Base-by-base conservation (phyloP, 2,797 vertebrate species). In the Galago senegalensis region DNA sequence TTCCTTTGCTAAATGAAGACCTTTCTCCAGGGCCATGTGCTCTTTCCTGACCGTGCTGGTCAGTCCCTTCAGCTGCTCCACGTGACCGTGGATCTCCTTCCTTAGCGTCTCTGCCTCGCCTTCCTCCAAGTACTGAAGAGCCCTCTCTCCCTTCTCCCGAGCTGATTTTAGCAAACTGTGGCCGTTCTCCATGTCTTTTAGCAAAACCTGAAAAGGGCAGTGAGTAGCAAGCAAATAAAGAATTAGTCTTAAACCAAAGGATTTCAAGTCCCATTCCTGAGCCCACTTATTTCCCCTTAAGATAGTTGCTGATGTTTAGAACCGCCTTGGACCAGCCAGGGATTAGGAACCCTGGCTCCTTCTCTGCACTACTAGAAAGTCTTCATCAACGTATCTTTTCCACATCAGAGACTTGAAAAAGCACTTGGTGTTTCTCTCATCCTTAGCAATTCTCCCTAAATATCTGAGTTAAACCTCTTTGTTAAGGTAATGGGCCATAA, bases 141-240 rank as follows among this genome's bases (percentile, higher is more conserved):
- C 99, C 96, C 98, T 97, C 93, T 99, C 99, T 0, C 99, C 99
- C 97, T 99, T 99, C 77, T 99, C 99, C 4, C 99, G 98, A 93
- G 99, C 99, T 1, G 99, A 99, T 98, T 99, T 99, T 89, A 99
- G 98, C 96, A 99, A 98, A 97, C 97, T 98, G 96, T 99, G 99
- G 69, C 99, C 99, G 97, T 99, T 98, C 97, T 99, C 99, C 99
- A 99, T 99, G 97, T 99, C 99, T 92, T 98, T 98, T 91, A 99
- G 98, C 2, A 99, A 97, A 83, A 97, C 72, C 99, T 99, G 94
- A 23, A 84, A 94, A 97, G 20, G 21, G 97, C 70, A 94, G 91
- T 3, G 31, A 86, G 21, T 2, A 31, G 4, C 31, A 14, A 91
- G 11, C 29, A 75, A 70, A 84, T 1, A 7, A 13, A 49, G n/a